Conservation (phyloP, 2,113 vertebrate genomes). For the Eulacestoma nigropectus region DNA sequence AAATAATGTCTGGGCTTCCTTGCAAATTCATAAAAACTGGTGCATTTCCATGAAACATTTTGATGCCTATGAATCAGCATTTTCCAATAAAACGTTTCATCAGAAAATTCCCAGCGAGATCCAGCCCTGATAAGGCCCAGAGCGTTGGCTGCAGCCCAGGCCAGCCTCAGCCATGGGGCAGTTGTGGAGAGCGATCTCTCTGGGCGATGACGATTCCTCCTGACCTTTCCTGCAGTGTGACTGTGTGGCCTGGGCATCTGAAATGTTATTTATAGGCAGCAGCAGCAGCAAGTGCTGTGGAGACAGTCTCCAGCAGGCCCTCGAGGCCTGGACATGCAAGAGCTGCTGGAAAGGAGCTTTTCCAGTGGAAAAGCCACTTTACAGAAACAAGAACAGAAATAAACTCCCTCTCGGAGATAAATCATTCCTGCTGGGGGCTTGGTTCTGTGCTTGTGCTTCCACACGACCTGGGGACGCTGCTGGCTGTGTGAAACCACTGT, state of each 20-base stretch:
- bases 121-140: neutral
- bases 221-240: constrained; percentile 52
- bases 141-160: neutral
- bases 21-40: constrained; percentile 24
- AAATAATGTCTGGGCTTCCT: constrained; percentile 40
- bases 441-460: neutral
- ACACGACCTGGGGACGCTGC: accelerated
- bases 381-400: neutral
- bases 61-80: constrained; percentile 51
- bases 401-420: neutral
- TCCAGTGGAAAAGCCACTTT: neutral
- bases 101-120: constrained; percentile 34
- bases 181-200: neutral
- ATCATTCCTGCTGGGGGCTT: neutral
- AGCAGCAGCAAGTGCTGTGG: constrained; percentile 4
- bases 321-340: neutral
- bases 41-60: constrained; percentile 27
- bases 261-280: constrained; percentile 52
- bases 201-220: neutral
- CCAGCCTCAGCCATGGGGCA: neutral
- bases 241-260: constrained; percentile 45
- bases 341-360: neutral
- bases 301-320: constrained; percentile 35
- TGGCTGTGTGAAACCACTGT: neutral
- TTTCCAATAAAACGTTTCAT: constrained; percentile 43